phyloP scores from a whole-genome alignment of 2,888 invertebrate genomes.

The Stegophylla sp. region DNA sequence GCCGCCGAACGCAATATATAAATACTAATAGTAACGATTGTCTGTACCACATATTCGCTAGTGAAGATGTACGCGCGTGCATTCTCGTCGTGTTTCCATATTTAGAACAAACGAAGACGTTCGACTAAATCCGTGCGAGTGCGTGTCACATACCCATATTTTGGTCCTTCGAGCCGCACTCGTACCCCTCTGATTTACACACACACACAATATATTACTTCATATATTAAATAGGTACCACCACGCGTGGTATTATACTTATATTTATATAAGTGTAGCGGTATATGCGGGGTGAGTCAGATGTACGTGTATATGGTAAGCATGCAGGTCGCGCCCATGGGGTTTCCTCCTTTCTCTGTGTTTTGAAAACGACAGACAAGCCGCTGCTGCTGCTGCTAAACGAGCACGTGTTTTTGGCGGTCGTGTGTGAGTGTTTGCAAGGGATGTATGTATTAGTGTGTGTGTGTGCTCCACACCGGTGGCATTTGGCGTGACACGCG shows the following conservation, averaged over 20 bases:
- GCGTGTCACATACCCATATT: neutral
- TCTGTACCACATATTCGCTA: too few relatives aligned
- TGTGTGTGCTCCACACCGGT: neutral
- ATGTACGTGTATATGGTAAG: too few relatives aligned
- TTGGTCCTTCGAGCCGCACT: neutral
- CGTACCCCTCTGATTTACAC: neutral
- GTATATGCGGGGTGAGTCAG: neutral
- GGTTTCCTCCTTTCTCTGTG: neutral
- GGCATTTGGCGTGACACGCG: conserved; percentile 45
- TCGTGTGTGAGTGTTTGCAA: conserved; percentile 22
- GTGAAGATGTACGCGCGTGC: neutral
- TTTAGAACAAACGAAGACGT: conserved; percentile 49
- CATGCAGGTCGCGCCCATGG: neutral
- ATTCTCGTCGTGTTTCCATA: conserved; percentile 45
- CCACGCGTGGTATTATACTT: neutral
- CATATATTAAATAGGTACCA: neutral
- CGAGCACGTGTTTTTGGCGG: conserved; percentile 48
- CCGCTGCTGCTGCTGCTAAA: conserved; percentile 35
- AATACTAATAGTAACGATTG: too few relatives aligned
- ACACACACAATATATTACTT: neutral
- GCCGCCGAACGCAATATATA: too few relatives aligned
- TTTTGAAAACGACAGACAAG: conserved; percentile 17
- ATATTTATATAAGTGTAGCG: neutral
- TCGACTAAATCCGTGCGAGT: conserved; percentile 18
- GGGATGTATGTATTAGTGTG: too few relatives aligned